Conservation (phyloP, 2,888 invertebrate species). For the Allacma fusca region DNA sequence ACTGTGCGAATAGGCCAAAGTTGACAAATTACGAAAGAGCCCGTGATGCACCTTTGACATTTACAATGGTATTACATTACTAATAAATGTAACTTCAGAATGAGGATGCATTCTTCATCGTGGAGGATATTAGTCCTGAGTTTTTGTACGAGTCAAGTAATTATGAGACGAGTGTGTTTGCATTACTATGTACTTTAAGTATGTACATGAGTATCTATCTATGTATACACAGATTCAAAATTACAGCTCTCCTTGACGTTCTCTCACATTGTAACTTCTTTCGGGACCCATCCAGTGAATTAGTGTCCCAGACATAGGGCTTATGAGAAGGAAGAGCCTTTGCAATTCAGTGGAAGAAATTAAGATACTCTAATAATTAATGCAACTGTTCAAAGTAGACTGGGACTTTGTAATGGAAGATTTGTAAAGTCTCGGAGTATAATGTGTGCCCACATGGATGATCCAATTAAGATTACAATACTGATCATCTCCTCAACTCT, state of each 20-base stretch:
- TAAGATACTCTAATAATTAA: neutral
- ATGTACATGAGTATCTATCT: too few relatives aligned
- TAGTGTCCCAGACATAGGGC: too few relatives aligned
- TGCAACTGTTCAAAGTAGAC: neutral
- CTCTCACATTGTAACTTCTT: too few relatives aligned
- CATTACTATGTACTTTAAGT: too few relatives aligned
- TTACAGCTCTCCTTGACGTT: too few relatives aligned
- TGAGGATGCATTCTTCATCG: neutral
- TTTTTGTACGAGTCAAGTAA: too few relatives aligned
- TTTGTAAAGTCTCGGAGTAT: neutral
- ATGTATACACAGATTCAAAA: too few relatives aligned
- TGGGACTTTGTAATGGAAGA: neutral
- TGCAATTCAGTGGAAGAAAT: too few relatives aligned
- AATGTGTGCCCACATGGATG: neutral
- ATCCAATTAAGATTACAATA: conserved; percentile 13
- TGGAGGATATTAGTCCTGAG: neutral
- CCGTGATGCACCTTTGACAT: conserved; percentile 1
- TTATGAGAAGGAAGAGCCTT: too few relatives aligned
- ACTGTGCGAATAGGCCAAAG: neutral
- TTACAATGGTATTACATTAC: conserved; percentile 16
- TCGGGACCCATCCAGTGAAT: too few relatives aligned
- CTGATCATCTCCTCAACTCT: neutral
- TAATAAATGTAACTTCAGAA: neutral
- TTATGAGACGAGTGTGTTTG: too few relatives aligned
- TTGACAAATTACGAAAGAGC: conserved; percentile 12